Conservation (phyloP, 2,797 vertebrate species). For the Lithobates sylvaticus region DNA sequence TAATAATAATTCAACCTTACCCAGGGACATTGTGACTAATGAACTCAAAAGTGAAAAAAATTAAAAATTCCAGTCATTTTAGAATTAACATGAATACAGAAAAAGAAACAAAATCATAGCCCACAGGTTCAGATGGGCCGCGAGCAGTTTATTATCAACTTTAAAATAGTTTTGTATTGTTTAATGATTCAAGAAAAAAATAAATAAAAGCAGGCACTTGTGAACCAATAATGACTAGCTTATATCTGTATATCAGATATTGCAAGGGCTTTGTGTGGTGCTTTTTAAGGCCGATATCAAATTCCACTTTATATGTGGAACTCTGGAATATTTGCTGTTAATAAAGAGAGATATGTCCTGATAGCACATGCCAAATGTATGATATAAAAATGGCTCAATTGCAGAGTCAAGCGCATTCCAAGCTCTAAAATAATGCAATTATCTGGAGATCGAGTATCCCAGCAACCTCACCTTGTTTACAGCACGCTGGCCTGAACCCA, state of each 20-base stretch:
- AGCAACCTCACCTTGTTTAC: conserved; percentile 60
- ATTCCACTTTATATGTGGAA: conserved; percentile 37
- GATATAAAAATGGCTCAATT: conserved; percentile 57
- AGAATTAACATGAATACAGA: no score
- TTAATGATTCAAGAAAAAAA: no score
- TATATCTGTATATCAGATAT: conserved; percentile 9
- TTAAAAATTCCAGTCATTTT: no score
- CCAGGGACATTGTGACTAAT: no score
- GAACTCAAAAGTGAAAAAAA: no score
- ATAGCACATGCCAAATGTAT: conserved; percentile 49
- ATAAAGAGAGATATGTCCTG: conserved; percentile 58
- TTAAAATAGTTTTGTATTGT: no score
- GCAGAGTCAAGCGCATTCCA: conserved; percentile 49
- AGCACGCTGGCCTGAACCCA: conserved; percentile 44
- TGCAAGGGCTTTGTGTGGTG: conserved; percentile 18
- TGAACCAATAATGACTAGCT: neutral
- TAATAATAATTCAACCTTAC: no score
- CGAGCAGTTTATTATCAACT: no score
- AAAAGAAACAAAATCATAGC: no score
- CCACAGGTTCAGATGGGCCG: no score
- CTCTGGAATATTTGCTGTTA: conserved; percentile 57
- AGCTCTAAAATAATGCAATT: conserved; percentile 58
- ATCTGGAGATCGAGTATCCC: conserved; percentile 56
- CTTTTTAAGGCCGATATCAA: conserved; percentile 32
- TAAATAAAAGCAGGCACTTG: no score